phyloP scores from a whole-genome alignment of 2,797 vertebrate species.

The Eidolon dupreanum region DNA sequence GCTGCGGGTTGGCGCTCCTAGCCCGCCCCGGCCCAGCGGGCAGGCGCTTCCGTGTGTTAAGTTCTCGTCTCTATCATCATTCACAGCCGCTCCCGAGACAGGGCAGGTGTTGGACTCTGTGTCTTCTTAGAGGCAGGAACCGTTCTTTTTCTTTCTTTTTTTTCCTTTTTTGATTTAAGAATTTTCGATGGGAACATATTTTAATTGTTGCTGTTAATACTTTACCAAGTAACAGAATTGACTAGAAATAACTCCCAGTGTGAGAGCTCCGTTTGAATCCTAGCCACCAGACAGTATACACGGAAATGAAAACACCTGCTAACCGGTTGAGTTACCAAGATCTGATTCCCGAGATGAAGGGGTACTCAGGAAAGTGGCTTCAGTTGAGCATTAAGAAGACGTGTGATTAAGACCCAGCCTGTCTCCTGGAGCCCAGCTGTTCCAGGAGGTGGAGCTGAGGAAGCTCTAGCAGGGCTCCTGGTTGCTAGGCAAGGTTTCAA shows the following conservation, averaged over 20 bases:
- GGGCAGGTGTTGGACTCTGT: neutral
- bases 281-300: neutral
- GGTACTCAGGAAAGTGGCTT: neutral
- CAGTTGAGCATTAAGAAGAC: neutral
- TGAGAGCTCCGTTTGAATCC: neutral
- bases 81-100: neutral
- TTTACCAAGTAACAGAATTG: neutral
- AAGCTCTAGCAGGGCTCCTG: neutral
- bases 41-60: neutral
- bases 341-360: neutral
- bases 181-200: neutral
- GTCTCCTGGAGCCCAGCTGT: neutral
- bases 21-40: neutral
- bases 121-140: neutral
- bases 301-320: neutral
- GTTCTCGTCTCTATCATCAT: neutral
- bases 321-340: neutral
- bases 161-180: neutral
- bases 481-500: conserved; percentile 1
- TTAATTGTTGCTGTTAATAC: conserved; percentile 33
- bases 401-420: neutral
- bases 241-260: neutral
- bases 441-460: neutral
- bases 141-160: neutral
- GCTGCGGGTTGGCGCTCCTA: neutral